Percentiles rank a stretch among this genome's conserved stretches.
phyloP scores from a whole-genome alignment of 2,797 vertebrate genomes.

The Amblyopsis hoosieri region DNA sequence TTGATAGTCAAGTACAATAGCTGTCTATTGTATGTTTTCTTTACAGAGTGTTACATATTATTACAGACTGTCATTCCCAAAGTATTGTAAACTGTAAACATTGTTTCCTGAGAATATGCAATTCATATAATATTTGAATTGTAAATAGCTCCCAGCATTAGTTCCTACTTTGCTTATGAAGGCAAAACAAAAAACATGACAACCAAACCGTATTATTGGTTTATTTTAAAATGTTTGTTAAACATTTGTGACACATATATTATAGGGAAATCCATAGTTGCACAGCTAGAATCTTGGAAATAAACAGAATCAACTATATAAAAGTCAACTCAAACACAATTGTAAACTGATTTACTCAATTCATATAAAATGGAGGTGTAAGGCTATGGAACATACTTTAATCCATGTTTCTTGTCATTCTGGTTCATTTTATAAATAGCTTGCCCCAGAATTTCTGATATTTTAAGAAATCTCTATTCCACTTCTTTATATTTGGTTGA shows the following conservation, averaged over 20 bases:
- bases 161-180: conserved; percentile 38
- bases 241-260: no score
- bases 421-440: conserved; percentile 49
- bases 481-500: conserved; percentile 44
- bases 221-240: conserved; percentile 1
- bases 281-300: no score
- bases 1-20: conserved; percentile 37
- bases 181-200: conserved; percentile 20
- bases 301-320: background rate
- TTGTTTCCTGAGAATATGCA: conserved; percentile 47
- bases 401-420: conserved; percentile 18
- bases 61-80: conserved; percentile 26
- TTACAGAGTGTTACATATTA: conserved; percentile 21
- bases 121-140: conserved; percentile 44
- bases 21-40: conserved; percentile 25
- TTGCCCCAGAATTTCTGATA: conserved; percentile 18
- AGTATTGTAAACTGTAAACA: conserved; percentile 39
- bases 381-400: conserved; percentile 3
- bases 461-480: conserved; percentile 31
- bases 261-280: no score
- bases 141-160: conserved; percentile 47
- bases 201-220: conserved; percentile 7
- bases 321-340: background rate
- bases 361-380: background rate
- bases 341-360: conserved; percentile 13